These are phyloP conservation scores for Myodes glareolus DNA, from an alignment of 2,113 vertebrate species.

Conservation along the genomic window DNA sequence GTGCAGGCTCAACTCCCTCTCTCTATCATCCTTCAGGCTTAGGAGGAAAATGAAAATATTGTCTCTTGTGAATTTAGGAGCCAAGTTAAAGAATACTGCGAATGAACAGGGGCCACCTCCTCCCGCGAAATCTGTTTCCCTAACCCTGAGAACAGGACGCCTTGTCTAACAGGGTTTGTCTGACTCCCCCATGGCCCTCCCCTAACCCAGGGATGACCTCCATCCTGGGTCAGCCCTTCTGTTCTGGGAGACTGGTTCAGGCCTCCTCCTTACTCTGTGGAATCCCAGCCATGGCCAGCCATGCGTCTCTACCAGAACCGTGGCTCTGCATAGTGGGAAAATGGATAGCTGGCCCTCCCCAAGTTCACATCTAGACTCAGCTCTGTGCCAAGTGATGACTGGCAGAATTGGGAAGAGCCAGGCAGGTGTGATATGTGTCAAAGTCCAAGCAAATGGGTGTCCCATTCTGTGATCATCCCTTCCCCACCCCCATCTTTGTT, in stretches of 20 bases:
- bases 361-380: neutral
- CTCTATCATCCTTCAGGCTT: neutral
- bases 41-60: constrained; percentile 75
- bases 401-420: neutral
- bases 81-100: constrained; percentile 77
- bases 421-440: no score
- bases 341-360: neutral
- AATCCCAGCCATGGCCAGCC: neutral
- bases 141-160: constrained; percentile 59
- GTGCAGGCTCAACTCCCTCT: neutral
- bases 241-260: neutral
- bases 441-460: neutral
- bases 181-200: neutral
- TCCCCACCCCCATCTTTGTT: neutral
- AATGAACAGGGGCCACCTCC: constrained; percentile 63
- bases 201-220: constrained; percentile 19
- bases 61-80: constrained; percentile 61
- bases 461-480: neutral
- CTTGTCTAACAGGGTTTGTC: constrained; percentile 31
- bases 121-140: constrained; percentile 62
- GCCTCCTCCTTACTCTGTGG: neutral
- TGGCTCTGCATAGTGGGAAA: neutral
- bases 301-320: neutral
- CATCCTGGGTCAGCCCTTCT: neutral
- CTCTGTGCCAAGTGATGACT: neutral